Percentiles rank a stretch among this genome's conserved stretches.
phyloP scores from a whole-genome alignment of 2,113 vertebrate genomes.

The Bucco capensis region DNA sequence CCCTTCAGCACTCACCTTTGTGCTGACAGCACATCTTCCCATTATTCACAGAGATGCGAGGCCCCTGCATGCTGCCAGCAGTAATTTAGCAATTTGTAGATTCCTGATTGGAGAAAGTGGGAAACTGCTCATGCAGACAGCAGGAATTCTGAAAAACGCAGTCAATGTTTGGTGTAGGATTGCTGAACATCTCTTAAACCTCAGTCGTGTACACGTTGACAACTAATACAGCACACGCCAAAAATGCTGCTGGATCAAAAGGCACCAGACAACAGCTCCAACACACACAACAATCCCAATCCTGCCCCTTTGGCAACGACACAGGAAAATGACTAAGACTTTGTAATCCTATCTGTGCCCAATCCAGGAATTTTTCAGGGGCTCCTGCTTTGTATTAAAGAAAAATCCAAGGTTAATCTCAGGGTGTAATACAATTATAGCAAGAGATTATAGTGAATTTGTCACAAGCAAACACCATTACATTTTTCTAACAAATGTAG shows the following conservation, averaged over 20 bases:
- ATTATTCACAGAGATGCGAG: accelerated
- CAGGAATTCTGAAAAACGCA: background rate
- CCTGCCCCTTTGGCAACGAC: background rate
- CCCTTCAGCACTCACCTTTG: background rate
- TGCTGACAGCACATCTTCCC: background rate
- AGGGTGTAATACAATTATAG: background rate
- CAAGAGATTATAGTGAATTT: background rate
- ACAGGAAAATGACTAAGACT: background rate
- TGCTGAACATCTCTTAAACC: background rate
- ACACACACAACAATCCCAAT: background rate
- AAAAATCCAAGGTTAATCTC: background rate
- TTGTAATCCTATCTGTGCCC: background rate
- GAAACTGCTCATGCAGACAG: background rate
- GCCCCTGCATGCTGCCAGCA: accelerated
- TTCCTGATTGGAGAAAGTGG: background rate
- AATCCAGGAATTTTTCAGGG: background rate
- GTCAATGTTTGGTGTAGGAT: background rate
- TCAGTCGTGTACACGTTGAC: accelerated
- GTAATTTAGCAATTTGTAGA: background rate
- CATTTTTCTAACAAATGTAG: background rate
- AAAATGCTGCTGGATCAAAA: background rate
- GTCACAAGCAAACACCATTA: background rate
- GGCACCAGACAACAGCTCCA: background rate
- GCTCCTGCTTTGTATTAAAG: background rate
- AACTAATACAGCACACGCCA: background rate